A percentile compares a stretch with the other conserved stretches of the same genome.
These are phyloP conservation scores for Ephydatia muelleri DNA, from an alignment of 37 sponge, comb jelly and placozoan genomes.

Conservation along the genomic window DNA sequence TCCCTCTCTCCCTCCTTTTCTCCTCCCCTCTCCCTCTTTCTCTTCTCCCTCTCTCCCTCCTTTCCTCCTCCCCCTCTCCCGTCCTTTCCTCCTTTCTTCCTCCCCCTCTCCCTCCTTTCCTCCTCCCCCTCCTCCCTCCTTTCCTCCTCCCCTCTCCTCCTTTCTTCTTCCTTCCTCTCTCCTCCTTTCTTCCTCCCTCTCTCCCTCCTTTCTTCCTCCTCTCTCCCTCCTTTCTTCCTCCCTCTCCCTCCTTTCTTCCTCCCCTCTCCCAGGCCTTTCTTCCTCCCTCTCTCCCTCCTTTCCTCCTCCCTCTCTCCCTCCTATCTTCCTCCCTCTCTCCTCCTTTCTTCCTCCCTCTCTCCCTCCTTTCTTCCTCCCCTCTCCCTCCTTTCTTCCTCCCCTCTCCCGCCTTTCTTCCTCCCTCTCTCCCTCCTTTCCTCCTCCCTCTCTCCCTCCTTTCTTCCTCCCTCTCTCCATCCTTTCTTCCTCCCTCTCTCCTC, in stretches of 20 bases:
- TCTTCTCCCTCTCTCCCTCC: slow-evolving; percentile 3
- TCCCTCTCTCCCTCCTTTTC: no score
- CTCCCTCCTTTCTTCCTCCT: not conserved
- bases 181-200: slow-evolving; percentile 10
- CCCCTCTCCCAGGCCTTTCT: not conserved
- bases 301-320: not conserved
- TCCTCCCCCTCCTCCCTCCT: not conserved
- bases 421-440: not conserved
- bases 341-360: slow-evolving; percentile 20
- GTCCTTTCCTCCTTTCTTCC: not conserved
- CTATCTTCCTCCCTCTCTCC: slow-evolving; percentile 4
- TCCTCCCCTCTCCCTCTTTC: no score
- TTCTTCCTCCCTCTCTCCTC: not conserved
- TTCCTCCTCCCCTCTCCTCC: slow-evolving; percentile 17
- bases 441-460: not conserved
- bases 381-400: slow-evolving; percentile 14
- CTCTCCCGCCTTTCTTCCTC: not conserved
- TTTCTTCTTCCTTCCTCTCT: slow-evolving; percentile 35
- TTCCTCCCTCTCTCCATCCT: not conserved
- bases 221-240: not conserved
- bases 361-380: slow-evolving; percentile 29
- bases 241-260: not conserved
- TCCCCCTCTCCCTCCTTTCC: not conserved
- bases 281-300: not conserved
- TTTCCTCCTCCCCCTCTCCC: slow-evolving; percentile 29